Conservation (phyloP, 2,113 vertebrate genomes). For the Argyrosomus japonicus region DNA sequence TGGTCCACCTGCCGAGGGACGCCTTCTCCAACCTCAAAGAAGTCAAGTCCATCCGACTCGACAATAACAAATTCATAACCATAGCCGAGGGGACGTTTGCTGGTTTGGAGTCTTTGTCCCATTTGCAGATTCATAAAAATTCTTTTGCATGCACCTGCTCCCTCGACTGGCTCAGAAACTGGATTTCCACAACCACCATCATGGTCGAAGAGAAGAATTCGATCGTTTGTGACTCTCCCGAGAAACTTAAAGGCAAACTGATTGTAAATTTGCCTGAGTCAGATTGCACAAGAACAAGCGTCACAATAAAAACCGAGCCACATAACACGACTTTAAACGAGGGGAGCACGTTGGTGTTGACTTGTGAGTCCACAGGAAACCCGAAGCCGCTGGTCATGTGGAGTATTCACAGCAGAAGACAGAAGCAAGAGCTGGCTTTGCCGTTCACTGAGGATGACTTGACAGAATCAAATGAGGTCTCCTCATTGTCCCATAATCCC, state of each 20-base stretch:
- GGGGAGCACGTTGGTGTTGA: slow-evolving; percentile 83
- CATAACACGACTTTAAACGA: slow-evolving; percentile 81
- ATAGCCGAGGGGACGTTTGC: slow-evolving; percentile 92
- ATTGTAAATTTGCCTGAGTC: slow-evolving; percentile 83
- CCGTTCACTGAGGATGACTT: slow-evolving; percentile 55
- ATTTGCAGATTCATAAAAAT: slow-evolving; percentile 93
- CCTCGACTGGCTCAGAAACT: slow-evolving; percentile 92
- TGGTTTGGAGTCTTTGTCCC: slow-evolving; percentile 88
- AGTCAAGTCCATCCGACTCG: slow-evolving; percentile 92
- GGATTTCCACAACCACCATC: slow-evolving; percentile 88
- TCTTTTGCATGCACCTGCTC: slow-evolving; percentile 91
- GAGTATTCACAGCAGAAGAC: slow-evolving; percentile 85
- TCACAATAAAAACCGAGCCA: slow-evolving; percentile 81
- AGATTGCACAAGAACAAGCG: slow-evolving; percentile 83
- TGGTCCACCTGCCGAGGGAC: slow-evolving; percentile 87
- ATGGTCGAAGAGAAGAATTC: slow-evolving; percentile 86
- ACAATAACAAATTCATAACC: slow-evolving; percentile 90
- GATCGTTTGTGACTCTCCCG: slow-evolving; percentile 88
- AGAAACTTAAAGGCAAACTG: slow-evolving; percentile 82
- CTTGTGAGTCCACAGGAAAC: slow-evolving; percentile 87
- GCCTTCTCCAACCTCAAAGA: slow-evolving; percentile 90
- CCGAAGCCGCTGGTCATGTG: slow-evolving; percentile 89
- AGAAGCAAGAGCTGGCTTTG: slow-evolving; percentile 80
- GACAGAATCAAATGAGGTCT: slow-evolving; percentile 50
- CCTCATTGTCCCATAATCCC: slow-evolving; percentile 63